Percentiles rank a stretch among this genome's conserved stretches.
These are phyloP conservation scores for Acanthurus tractus DNA, from an alignment of 2,797 vertebrate genomes.

Conservation along the genomic window DNA sequence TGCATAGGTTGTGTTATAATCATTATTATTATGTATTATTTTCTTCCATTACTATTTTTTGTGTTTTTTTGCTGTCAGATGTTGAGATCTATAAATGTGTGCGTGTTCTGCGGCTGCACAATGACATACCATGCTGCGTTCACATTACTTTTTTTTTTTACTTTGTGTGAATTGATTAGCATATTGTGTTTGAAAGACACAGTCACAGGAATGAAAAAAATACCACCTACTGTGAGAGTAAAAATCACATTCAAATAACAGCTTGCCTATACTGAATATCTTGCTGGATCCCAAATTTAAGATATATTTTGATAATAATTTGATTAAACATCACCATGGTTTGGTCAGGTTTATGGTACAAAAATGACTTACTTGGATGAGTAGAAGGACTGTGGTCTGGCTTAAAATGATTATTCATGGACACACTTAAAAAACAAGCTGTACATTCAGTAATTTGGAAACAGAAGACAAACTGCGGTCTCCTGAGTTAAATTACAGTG, in stretches of 20 bases:
- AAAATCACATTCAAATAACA: neutral
- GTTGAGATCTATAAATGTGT: constrained; percentile 39
- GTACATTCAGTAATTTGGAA: neutral
- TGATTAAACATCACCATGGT: neutral
- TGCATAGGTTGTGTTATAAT: neutral
- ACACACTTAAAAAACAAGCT: no score
- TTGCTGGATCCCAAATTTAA: neutral
- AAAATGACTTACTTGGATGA: neutral
- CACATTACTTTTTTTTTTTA: constrained; percentile 13
- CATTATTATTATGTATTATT: constrained; percentile 21
- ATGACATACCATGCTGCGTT: constrained; percentile 28
- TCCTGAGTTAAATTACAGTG: neutral
- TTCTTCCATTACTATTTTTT: constrained; percentile 22
- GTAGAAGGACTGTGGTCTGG: neutral
- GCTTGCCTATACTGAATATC: neutral
- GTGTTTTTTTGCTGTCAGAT: constrained; percentile 32
- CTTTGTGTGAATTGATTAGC: constrained; percentile 32
- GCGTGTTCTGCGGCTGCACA: constrained; percentile 17
- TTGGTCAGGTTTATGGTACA: neutral
- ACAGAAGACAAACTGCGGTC: neutral
- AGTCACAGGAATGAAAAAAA: constrained; percentile 2
- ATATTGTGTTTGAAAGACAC: constrained; percentile 19
- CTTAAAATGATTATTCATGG: neutral
- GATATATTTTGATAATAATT: neutral
- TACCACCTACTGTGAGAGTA: neutral